These are phyloP conservation scores for Rostratula benghalensis DNA, from an alignment of 2,113 vertebrate species.

Conservation along the genomic window DNA sequence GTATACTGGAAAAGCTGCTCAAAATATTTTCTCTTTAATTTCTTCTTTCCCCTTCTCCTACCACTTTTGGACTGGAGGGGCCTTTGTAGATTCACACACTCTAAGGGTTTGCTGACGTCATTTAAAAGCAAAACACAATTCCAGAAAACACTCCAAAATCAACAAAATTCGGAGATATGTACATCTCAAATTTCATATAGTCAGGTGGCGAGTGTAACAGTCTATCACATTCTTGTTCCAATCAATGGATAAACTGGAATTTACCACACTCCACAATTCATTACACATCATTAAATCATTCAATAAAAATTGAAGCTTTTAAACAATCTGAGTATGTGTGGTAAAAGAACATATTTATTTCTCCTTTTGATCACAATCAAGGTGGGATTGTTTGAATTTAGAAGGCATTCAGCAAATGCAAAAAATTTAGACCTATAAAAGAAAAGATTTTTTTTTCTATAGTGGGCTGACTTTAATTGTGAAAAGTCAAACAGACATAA, in stretches of 20 bases:
- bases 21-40: background rate
- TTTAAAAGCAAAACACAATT: background rate
- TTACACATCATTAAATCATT: background rate
- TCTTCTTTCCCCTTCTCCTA: background rate
- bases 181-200: background rate
- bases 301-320: background rate
- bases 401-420: background rate
- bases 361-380: background rate
- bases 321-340: background rate
- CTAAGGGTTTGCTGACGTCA: background rate
- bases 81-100: background rate
- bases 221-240: background rate
- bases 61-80: background rate
- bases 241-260: background rate
- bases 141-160: background rate
- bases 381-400: background rate
- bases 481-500: background rate
- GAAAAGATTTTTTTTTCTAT: background rate
- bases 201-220: background rate
- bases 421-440: background rate
- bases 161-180: background rate
- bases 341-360: background rate
- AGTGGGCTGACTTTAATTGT: background rate
- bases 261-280: background rate
- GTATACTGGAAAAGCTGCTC: background rate